Evolutionary conservation across 2,888 invertebrate species (phyloP).

Genomic region (Sphaerophoria rueppellii): DNA sequence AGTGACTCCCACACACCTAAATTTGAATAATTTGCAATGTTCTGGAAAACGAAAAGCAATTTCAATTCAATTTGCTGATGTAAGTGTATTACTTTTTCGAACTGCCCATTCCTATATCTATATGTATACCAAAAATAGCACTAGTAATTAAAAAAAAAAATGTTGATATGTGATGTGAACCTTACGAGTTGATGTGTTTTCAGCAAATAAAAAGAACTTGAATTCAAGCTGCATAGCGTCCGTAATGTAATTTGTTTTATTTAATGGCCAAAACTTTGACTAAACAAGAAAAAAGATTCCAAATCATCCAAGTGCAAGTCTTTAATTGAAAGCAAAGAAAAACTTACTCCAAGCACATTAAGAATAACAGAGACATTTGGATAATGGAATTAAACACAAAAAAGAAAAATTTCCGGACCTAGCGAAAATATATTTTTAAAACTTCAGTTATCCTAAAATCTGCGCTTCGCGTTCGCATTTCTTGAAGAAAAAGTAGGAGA

Average conservation of each 20-base stretch:
- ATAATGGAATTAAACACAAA: conserved; percentile 52
- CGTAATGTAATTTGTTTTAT: conserved; percentile 2
- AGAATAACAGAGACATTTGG: conserved; percentile 15
- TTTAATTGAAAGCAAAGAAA: conserved; percentile 58
- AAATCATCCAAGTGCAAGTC: conserved; percentile 44
- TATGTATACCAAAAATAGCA: too few relatives aligned
- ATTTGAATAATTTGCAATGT: too few relatives aligned
- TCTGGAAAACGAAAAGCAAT: too few relatives aligned
- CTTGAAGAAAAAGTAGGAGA: conserved; percentile 17
- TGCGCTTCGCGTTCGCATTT: conserved; percentile 30
- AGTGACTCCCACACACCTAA: too few relatives aligned
- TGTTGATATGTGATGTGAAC: too few relatives aligned
- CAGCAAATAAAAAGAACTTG: too few relatives aligned
- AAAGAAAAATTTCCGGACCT: background rate
- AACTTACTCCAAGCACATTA: conserved; percentile 3
- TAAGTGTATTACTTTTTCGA: too few relatives aligned
- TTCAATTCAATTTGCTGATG: too few relatives aligned
- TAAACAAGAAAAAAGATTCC: background rate
- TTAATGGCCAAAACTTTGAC: background rate
- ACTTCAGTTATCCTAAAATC: conserved; percentile 52
- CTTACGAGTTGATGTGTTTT: too few relatives aligned
- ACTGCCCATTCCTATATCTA: too few relatives aligned
- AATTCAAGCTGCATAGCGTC: too few relatives aligned
- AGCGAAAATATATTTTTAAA: conserved; percentile 1
- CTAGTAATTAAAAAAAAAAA: too few relatives aligned